These are phyloP conservation scores for Thelaira solivaga DNA, from an alignment of 2,888 invertebrate species.

Conservation along the genomic window DNA sequence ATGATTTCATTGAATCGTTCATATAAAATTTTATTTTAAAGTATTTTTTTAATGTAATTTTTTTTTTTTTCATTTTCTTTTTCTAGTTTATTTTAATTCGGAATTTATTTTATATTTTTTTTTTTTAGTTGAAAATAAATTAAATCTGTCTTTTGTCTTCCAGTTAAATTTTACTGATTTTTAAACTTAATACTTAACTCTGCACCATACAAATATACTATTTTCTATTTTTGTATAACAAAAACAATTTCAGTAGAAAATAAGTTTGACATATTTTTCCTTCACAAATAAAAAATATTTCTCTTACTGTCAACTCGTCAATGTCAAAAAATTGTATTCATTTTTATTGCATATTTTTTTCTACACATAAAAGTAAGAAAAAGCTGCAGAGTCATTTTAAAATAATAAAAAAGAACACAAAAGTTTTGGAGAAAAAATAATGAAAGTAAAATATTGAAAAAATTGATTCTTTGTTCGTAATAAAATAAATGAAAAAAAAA, in stretches of 20 bases:
- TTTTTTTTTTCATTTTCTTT: too few species aligned
- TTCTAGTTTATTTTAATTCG: too few species aligned
- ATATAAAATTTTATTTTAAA: too few species aligned
- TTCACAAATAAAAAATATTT: conserved; percentile 33
- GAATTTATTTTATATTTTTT: too few species aligned
- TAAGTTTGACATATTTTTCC: conserved; percentile 26
- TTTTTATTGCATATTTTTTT: conserved; percentile 30
- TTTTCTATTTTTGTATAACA: neutral
- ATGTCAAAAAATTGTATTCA: conserved; percentile 29
- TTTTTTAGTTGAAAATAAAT: neutral
- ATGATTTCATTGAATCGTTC: too few species aligned
- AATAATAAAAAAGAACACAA: neutral
- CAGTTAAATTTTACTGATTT: neutral
- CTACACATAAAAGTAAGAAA: neutral
- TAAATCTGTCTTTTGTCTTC: neutral
- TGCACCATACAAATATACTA: neutral
- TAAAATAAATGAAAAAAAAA: too few species aligned
- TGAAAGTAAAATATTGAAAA: too few species aligned
- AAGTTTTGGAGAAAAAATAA: too few species aligned
- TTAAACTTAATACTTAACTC: neutral
- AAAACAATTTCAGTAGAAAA: conserved; percentile 21
- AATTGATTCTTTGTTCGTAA: too few species aligned
- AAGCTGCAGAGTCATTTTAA: neutral
- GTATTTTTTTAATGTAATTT: too few species aligned
- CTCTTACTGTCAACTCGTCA: conserved; percentile 33